Percentiles rank a stretch among this genome's conserved stretches.
phyloP scores from a whole-genome alignment of 1,140 invertebrate species.

The Lethrus apterus region DNA sequence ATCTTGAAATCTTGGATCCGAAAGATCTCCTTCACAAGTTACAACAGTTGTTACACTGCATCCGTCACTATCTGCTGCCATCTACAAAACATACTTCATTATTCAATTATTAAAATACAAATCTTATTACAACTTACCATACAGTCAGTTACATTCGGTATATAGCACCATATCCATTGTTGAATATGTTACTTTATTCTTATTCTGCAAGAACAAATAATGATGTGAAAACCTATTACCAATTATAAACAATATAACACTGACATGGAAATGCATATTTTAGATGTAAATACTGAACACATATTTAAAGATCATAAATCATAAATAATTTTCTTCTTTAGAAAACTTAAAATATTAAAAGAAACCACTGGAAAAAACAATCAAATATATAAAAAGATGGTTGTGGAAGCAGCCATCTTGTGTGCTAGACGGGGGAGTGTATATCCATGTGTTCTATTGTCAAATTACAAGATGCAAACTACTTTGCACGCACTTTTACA shows the following conservation, averaged over 20 bases:
- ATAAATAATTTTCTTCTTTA: too few species aligned
- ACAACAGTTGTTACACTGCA: slow-evolving; percentile 59
- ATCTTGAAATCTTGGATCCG: slow-evolving; percentile 64
- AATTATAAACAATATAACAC: too few species aligned
- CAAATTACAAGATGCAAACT: slow-evolving; percentile 21
- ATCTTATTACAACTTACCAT: too few species aligned
- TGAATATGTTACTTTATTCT: too few species aligned
- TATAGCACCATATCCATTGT: too few species aligned
- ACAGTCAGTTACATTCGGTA: too few species aligned
- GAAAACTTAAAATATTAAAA: too few species aligned
- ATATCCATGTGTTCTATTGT: slow-evolving; percentile 40
- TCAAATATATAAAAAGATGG: slow-evolving; percentile 29
- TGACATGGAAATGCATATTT: background rate
- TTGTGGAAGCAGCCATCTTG: slow-evolving; percentile 42
- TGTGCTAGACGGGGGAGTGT: slow-evolving; percentile 41
- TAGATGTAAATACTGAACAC: background rate
- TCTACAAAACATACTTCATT: slow-evolving; percentile 41
- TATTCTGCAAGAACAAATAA: too few species aligned
- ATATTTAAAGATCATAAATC: too few species aligned
- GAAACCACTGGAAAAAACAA: slow-evolving; percentile 26
- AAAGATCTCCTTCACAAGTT: slow-evolving; percentile 72
- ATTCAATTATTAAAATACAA: too few species aligned
- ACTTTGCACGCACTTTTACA: slow-evolving; percentile 7
- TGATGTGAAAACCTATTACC: too few species aligned
- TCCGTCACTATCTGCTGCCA: slow-evolving; percentile 71